Evolutionary conservation across 2,797 vertebrate species (phyloP).

Genomic region (Monodelphis domestica): DNA sequence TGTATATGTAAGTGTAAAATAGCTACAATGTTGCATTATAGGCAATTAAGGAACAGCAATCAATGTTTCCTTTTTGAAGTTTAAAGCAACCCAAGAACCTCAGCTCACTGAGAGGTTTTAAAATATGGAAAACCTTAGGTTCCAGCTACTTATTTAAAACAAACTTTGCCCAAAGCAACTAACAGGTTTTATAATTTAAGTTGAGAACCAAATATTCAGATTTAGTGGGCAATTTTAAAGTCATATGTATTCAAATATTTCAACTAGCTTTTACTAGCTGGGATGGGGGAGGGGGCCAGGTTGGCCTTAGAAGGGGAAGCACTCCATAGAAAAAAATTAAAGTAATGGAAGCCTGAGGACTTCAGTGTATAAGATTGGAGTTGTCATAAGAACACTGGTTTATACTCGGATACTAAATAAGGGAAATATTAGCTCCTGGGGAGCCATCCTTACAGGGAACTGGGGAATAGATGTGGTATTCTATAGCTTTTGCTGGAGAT

Average conservation of each 20-base stretch:
- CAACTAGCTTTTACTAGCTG: not conserved
- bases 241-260: constrained; percentile 17
- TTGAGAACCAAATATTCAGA: not conserved
- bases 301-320: not conserved
- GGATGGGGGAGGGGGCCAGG: not conserved
- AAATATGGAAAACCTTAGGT: constrained; percentile 8
- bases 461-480: not conserved
- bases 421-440: constrained; percentile 24
- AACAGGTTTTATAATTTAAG: not conserved
- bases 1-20: constrained; percentile 26
- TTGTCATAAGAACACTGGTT: not conserved
- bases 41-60: not conserved
- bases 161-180: constrained; percentile 16
- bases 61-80: constrained; percentile 15
- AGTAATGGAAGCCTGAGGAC: not conserved
- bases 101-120: not conserved
- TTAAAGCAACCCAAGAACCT: not conserved
- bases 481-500: not conserved
- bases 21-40: constrained; percentile 22
- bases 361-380: not conserved
- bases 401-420: not conserved
- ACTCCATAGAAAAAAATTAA: not conserved
- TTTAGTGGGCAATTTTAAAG: not conserved
- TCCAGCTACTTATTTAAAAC: constrained; percentile 16
- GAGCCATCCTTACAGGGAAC: not conserved